Base-by-base conservation (phyloP, 2,888 invertebrate species). In the Elmis aenea region DNA sequence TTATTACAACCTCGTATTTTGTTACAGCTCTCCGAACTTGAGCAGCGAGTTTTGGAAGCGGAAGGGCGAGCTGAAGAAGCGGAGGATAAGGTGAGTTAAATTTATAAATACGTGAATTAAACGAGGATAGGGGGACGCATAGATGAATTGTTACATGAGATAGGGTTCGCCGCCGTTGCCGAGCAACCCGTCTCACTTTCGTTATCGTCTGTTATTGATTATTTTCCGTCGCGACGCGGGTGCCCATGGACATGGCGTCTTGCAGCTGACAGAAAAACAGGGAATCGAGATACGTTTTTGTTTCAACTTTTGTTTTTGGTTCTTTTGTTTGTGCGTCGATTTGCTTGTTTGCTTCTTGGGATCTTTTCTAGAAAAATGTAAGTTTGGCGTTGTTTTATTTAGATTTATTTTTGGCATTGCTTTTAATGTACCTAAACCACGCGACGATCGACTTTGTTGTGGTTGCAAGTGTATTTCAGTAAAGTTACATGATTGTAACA, bases 41-140 rank as follows among this genome's bases (percentile, higher is more conserved):
- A 93, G 71, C 88, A 89, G 66, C 80, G 91, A 59, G 90, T 91
- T 65, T 76, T 89, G 70, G 91, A 92, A 70, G 92, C 92, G 56
- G 93, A 93, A 72, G 83, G 86, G 57, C 77, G 92, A 58, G 92
- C 92, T 32, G 91, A 91, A 64, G 89, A 90, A 70, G 92, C 93
- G 46, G 91, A 93, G 71, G 90, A 91, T 71, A 92, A 92, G 87
- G 93, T 93, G 77, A 75, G 70, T 20, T 31, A 13, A 10, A 20
- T 14, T n/a, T 2, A 5, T 21, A 21, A 21, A 25, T 11, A 12
- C 1, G 12, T n/a, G 11, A 13, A 13, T 6, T 13, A 8, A 5
- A 13, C n/a, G 9, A 11, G 13, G 13, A 6, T 11, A 26, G 9
- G 13, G 5, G 10, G 26, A 6, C 11, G 30, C 22, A 30, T 12